Evolutionary conservation across 2,797 vertebrate species (phyloP).

Genomic region (Allobates femoralis): DNA sequence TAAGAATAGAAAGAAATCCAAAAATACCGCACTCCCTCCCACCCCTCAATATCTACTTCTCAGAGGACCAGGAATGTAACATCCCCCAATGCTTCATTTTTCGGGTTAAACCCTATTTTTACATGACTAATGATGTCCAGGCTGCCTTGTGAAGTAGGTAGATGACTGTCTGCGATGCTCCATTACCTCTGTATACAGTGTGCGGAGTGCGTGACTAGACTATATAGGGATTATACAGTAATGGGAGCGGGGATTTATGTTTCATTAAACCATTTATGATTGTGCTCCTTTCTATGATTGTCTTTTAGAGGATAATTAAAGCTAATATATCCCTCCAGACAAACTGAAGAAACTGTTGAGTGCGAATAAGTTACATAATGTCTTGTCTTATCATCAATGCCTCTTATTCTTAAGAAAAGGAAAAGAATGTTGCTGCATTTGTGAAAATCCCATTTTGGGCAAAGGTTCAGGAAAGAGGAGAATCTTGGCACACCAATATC

Average conservation of each 20-base stretch:
- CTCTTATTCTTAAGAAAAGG: background rate
- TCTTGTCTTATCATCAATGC: background rate
- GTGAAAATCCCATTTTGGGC: background rate
- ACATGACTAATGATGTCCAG: background rate
- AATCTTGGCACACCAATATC: background rate
- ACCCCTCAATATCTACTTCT: background rate
- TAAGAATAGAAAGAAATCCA: background rate
- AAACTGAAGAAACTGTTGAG: background rate
- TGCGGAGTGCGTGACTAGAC: background rate
- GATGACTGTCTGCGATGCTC: background rate
- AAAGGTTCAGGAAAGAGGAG: background rate
- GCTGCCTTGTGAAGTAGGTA: background rate
- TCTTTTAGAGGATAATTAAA: constrained; percentile 3
- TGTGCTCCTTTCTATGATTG: background rate
- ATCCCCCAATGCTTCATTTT: background rate
- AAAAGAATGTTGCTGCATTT: background rate
- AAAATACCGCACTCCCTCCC: background rate
- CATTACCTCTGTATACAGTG: background rate
- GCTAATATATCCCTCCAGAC: constrained; percentile 1
- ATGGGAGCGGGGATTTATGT: constrained; percentile 21
- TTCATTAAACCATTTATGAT: background rate
- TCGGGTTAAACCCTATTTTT: too few relatives aligned
- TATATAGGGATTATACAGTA: constrained; percentile 3
- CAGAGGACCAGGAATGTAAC: background rate
- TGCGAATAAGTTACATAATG: background rate